A percentile compares a stretch with the other conserved stretches of the same genome.
Evolutionary conservation across 2,113 vertebrate genomes (phyloP).

Genomic region (Epinephelus moara): DNA sequence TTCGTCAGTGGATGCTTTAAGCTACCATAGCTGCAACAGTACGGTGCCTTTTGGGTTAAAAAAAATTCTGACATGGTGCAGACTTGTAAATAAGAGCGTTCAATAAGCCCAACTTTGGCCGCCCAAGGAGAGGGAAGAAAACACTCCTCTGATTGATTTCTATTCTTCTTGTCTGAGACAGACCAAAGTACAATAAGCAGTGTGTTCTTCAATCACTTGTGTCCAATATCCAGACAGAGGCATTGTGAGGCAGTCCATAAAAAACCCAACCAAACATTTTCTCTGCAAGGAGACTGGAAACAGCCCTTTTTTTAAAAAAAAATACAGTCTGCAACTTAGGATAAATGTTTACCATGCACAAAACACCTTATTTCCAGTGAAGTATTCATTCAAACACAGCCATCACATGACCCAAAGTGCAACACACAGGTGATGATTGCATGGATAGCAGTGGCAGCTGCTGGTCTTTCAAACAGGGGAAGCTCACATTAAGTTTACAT

Average conservation of each 20-base stretch:
- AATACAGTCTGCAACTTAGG: neutral
- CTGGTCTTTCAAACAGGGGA: too few relatives aligned
- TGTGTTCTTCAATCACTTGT: slow-evolving; percentile 14
- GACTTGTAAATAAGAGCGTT: slow-evolving; percentile 21
- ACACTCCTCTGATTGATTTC: slow-evolving; percentile 61
- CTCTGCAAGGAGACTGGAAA: slow-evolving; percentile 15
- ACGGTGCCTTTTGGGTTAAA: neutral
- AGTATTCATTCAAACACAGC: neutral
- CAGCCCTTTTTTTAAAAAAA: neutral
- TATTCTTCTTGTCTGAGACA: slow-evolving; percentile 18
- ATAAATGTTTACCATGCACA: neutral
- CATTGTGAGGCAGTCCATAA: neutral
- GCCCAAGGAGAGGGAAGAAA: slow-evolving; percentile 26
- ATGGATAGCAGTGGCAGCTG: too few relatives aligned
- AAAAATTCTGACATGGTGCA: neutral
- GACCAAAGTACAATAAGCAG: slow-evolving; percentile 41
- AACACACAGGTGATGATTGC: too few relatives aligned
- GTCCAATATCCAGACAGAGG: slow-evolving; percentile 29
- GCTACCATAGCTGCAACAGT: neutral
- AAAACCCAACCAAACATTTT: slow-evolving; percentile 24
- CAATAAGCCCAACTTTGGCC: slow-evolving; percentile 46
- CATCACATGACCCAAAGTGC: neutral
- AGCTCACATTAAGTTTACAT: too few relatives aligned
- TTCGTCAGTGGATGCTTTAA: slow-evolving; percentile 1
- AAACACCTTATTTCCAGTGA: neutral